Evolutionary conservation across 1,140 invertebrate genomes (phyloP), one percentile per base, ranked within the genome.

Genomic region (Aradophagus sp.): DNA sequence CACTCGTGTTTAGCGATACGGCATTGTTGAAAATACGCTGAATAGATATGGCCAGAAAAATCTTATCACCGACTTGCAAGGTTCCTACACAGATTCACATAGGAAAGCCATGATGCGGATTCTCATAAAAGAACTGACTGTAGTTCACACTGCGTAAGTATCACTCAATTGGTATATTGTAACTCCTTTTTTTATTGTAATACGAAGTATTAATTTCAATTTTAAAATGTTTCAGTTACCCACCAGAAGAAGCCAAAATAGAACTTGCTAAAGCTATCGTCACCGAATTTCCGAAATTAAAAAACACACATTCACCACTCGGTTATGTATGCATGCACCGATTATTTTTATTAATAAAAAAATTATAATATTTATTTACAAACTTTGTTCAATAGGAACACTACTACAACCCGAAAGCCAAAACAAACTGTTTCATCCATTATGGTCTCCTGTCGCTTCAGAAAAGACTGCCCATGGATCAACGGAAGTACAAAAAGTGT

Each of bases 181-280:
- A n/a, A n/a, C n/a, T n/a, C n/a, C n/a, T n/a, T n/a, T n/a, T n/a
- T n/a, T n/a, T n/a, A n/a, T n/a, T n/a, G n/a, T n/a, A n/a, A n/a
- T n/a, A n/a, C n/a, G n/a, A n/a, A n/a, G n/a, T n/a, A n/a, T n/a
- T n/a, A n/a, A n/a, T n/a, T n/a, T n/a, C n/a, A n/a, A n/a, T n/a
- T n/a, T n/a, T n/a, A n/a, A n/a, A n/a, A n/a, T n/a, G 12, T 13
- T 4, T 14, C 26, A 65, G 48, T n/a, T 67, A 67, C 39, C 63
- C 63, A 14, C 63, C 53, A 17, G 23, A 47, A 15, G 63, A 58
- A 50, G 23, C 63, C 8, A 67, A 67, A 35, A 5, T 45, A 16
- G 45, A 26, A 7, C 35, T 67, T 23, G 63, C 63, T 1, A 58
- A 58, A 67, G 44, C 63, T 8, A 58, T 67, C 1, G 34, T 67